Percentiles rank a stretch among this genome's conserved stretches.
Evolutionary conservation across 2,888 invertebrate genomes (phyloP).

Genomic region (Caenorhabditis panamensis): DNA sequence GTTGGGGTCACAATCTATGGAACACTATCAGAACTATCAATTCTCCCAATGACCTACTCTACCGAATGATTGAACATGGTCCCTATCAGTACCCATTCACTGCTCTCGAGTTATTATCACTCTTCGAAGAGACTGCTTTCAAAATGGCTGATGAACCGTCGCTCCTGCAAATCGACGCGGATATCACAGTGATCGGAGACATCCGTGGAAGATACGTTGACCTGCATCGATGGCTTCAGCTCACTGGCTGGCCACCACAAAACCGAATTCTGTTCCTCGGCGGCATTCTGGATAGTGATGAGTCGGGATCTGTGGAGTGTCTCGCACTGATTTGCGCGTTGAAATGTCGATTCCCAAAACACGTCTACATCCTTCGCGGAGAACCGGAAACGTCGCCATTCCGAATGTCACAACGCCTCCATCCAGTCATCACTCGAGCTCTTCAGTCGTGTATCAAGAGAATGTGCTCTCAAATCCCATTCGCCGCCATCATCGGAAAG

Average conservation of each 20-base stretch:
- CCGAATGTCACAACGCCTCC: conserved; percentile 54
- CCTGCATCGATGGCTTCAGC: conserved; percentile 65
- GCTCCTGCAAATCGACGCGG: conserved; percentile 51
- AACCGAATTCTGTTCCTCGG: conserved; percentile 67
- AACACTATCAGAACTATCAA: conserved; percentile 34
- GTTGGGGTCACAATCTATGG: conserved; percentile 42
- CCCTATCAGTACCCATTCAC: conserved; percentile 67
- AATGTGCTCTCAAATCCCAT: conserved; percentile 65
- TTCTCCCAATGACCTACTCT: conserved; percentile 55
- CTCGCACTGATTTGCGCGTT: conserved; percentile 64
- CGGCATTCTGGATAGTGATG: conserved; percentile 59
- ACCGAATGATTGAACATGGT: conserved; percentile 68
- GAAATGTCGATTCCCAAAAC: conserved; percentile 64
- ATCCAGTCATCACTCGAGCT: conserved; percentile 42
- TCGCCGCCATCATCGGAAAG: conserved; percentile 63
- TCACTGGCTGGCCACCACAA: conserved; percentile 69
- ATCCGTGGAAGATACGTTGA: conserved; percentile 66
- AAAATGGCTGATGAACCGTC: conserved; percentile 55
- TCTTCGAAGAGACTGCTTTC: conserved; percentile 63
- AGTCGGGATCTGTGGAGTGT: conserved; percentile 63
- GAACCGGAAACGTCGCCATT: conserved; percentile 63
- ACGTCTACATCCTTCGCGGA: conserved; percentile 66
- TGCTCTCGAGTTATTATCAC: conserved; percentile 60
- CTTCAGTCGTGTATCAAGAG: conserved; percentile 58
- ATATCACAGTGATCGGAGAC: conserved; percentile 62